Evolutionary conservation across 2,113 vertebrate species (phyloP), one percentile per base, ranked within the genome.

Genomic region (Erythrocebus patas): DNA sequence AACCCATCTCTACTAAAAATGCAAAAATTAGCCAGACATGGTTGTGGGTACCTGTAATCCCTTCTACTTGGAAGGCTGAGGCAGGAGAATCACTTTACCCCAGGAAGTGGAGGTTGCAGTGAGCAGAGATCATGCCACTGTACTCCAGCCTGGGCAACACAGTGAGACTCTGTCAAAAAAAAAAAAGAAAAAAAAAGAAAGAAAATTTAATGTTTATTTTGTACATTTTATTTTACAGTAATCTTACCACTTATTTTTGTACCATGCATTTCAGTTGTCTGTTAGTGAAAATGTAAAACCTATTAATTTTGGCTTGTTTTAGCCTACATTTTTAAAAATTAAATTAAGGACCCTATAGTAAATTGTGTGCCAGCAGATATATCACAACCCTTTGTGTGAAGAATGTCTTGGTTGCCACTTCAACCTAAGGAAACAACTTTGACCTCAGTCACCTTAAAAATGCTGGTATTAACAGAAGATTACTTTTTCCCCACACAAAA

Each of bases 181-280:
- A 61, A 25, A 61, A 12, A 13, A 3, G 23, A 48, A 50, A 50
- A 2, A 61, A 61, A 12, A 25, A 12, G 30, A 61, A 10, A 61
- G 27, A 61, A 27, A 61, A 61, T 5, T 2, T 11, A 55, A 0
- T 12, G 2, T 72, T 35, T 68, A 12, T 25, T 48, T 32, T 38
- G 6, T 4, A 23, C 1, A 2, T 59, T 97, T 98, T 86, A 97
- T 98, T 98, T 98, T 98, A 99, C 98, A 99, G 98, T 98, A 98
- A 96, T 99, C 91, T 97, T 96, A 97, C 52, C n/a, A 57, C 27
- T 68, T 72, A n/a, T 35, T 88, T 75, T 88, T 82, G 35, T 0
- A 75, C 59, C 66, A 98, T 98, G 98, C 98, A 98, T 98, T 99
- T 98, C 98, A 98, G 97, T 98, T 98, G 98, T 98, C 98, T 98